These are phyloP conservation scores for Saxidomus purpurata DNA, from an alignment of 1,140 invertebrate genomes.

Conservation along the genomic window DNA sequence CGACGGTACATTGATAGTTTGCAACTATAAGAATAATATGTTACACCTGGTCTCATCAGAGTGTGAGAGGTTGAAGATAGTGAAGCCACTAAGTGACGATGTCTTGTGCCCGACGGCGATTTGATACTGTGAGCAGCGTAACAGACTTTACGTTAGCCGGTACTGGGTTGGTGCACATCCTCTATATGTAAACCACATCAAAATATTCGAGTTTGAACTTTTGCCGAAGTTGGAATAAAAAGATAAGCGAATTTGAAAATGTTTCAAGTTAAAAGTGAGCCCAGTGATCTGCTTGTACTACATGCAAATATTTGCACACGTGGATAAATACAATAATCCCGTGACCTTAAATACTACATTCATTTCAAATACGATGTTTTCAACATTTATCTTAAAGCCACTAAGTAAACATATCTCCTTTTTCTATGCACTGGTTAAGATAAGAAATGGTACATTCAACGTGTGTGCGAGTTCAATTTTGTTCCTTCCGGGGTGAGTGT, in stretches of 20 bases:
- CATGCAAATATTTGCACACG: too few species aligned
- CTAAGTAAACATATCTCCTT: too few species aligned
- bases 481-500: too few species aligned
- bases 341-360: too few species aligned
- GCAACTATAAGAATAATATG: constrained; percentile 2
- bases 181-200: background rate
- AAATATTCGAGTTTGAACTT: constrained; percentile 24
- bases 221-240: background rate
- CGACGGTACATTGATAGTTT: constrained; percentile 16
- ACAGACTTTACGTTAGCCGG: constrained; percentile 18
- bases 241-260: background rate
- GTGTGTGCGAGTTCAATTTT: too few species aligned
- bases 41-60: background rate
- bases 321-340: too few species aligned
- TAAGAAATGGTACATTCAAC: too few species aligned
- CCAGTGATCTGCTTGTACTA: too few species aligned
- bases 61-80: background rate
- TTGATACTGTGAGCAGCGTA: constrained; percentile 20
- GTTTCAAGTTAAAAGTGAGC: too few species aligned
- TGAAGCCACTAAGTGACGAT: background rate
- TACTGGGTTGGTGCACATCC: constrained; percentile 26
- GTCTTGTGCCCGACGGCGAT: background rate
- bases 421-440: too few species aligned
- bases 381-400: too few species aligned
- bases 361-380: too few species aligned